A percentile compares a stretch with the other conserved stretches of the same genome.
Evolutionary conservation across 1,140 invertebrate genomes (phyloP).

Genomic region (Charaxes varanes): DNA sequence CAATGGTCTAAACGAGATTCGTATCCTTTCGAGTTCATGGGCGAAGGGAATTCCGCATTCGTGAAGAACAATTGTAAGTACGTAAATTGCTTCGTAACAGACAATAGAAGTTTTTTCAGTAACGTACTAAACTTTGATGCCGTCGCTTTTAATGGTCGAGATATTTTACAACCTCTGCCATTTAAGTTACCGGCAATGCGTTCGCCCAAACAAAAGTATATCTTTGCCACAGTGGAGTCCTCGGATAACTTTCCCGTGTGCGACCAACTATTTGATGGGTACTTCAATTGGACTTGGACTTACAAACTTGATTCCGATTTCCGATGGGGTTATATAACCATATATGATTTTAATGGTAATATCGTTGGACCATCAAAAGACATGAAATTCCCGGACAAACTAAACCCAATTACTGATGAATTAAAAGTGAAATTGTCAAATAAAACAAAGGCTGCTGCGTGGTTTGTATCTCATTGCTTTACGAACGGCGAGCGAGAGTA

Average conservation of each 20-base stretch:
- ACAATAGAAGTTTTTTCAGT: constrained; percentile 22
- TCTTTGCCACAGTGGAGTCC: constrained; percentile 54
- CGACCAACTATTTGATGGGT: constrained; percentile 31
- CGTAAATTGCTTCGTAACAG: constrained; percentile 39
- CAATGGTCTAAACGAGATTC: constrained; percentile 29
- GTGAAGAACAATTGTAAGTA: constrained; percentile 31
- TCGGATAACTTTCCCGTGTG: constrained; percentile 41
- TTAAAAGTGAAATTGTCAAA: constrained; percentile 40
- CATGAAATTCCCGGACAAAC: constrained; percentile 41
- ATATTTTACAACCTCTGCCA: constrained; percentile 24
- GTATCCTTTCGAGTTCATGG: constrained; percentile 36
- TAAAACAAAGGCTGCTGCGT: constrained; percentile 69
- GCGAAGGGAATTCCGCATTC: constrained; percentile 30
- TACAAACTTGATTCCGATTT: constrained; percentile 80
- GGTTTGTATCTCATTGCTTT: constrained; percentile 79
- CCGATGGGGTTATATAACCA: constrained; percentile 69
- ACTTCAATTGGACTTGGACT: constrained; percentile 80
- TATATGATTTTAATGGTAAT: constrained; percentile 38
- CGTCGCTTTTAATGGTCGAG: constrained; percentile 39
- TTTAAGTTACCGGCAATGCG: constrained; percentile 27
- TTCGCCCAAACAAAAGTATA: constrained; percentile 44
- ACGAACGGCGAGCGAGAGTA: constrained; percentile 71
- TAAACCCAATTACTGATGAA: constrained; percentile 34
- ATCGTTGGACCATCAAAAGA: constrained; percentile 40
- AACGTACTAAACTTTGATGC: constrained; percentile 35